phyloP scores from a whole-genome alignment of 2,797 vertebrate species.

The Leptodactylus fallax region DNA sequence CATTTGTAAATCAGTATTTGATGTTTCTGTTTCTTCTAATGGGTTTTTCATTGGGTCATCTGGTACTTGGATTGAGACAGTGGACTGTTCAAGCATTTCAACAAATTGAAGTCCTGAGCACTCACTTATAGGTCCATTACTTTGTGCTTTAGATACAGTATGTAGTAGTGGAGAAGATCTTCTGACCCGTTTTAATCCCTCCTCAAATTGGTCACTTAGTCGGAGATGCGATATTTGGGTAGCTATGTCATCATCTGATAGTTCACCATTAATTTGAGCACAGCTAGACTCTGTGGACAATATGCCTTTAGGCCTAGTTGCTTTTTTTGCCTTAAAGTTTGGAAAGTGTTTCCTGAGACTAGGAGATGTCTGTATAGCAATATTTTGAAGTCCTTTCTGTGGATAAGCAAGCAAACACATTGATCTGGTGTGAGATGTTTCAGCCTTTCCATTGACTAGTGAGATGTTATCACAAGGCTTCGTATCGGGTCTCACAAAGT shows the following conservation, averaged over 20 bases:
- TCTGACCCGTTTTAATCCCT: constrained; percentile 65
- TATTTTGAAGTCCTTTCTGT: constrained; percentile 80
- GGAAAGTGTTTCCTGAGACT: constrained; percentile 89
- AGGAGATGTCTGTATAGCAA: constrained; percentile 95
- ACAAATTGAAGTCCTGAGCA: constrained; percentile 63
- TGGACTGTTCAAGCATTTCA: constrained; percentile 69
- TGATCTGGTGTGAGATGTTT: constrained; percentile 64
- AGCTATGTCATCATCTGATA: constrained; percentile 72
- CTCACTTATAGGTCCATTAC: constrained; percentile 73
- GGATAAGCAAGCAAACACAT: constrained; percentile 71
- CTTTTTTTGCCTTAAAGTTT: constrained; percentile 82
- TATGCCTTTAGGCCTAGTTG: constrained; percentile 74
- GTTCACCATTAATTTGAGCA: constrained; percentile 72
- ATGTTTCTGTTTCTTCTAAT: constrained; percentile 58
- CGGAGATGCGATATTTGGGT: constrained; percentile 74
- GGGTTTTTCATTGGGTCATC: constrained; percentile 73
- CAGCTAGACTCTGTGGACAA: constrained; percentile 70
- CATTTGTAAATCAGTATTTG: constrained; percentile 35
- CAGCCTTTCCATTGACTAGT: constrained; percentile 50
- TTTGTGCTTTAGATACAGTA: constrained; percentile 72
- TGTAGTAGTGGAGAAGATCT: constrained; percentile 45
- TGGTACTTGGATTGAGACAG: constrained; percentile 75
- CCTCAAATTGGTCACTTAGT: constrained; percentile 64
- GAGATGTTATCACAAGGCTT: constrained; percentile 41
- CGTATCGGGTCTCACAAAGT: constrained; percentile 60